Percentiles rank a stretch among this genome's conserved stretches.
Conservation (phyloP, 2,113 vertebrate genomes). For the Emydocephalus ijimae region DNA sequence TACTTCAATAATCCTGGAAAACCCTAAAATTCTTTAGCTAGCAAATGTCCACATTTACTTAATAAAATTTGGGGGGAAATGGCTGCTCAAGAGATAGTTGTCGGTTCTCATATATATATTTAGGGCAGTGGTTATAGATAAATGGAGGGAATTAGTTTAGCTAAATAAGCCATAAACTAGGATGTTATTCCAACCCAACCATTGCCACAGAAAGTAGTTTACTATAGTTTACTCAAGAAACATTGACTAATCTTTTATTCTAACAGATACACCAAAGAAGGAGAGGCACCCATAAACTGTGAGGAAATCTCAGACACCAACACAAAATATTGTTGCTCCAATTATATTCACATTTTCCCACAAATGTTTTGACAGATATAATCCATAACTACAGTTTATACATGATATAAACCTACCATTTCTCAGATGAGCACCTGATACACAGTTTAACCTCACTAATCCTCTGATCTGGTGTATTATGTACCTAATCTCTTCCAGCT, state of each 20-base stretch:
- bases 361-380: not conserved
- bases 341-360: not conserved
- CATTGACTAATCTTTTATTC: too few species aligned
- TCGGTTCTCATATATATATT: too few species aligned
- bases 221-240: not conserved
- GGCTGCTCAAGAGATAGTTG: too few species aligned
- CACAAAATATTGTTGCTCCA: not conserved
- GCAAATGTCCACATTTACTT: not conserved
- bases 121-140: not conserved
- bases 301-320: not conserved
- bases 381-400: not conserved
- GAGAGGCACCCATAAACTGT: too few species aligned
- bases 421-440: not conserved
- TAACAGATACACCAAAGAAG: not conserved
- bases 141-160: not conserved
- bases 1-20: not conserved
- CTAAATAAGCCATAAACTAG: not conserved
- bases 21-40: not conserved
- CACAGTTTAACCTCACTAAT: not conserved
- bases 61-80: not conserved
- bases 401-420: not conserved
- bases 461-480: not conserved
- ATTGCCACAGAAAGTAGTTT: not conserved
- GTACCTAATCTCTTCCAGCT: not conserved
- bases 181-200: not conserved